Evolutionary conservation across 2,888 invertebrate species (phyloP), one percentile per base, ranked within the genome.

Genomic region (Eupsilia transversa): DNA sequence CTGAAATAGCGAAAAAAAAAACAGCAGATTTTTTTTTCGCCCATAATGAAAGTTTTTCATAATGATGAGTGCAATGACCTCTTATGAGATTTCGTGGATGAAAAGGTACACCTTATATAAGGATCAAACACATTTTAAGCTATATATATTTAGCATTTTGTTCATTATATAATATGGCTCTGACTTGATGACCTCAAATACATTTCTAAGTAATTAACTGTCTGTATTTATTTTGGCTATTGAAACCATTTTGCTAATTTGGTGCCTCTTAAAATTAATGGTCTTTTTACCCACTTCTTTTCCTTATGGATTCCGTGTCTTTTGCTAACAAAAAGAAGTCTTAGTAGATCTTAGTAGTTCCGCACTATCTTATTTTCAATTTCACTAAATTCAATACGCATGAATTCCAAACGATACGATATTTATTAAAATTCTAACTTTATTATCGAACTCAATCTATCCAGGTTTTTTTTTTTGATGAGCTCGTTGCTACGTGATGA

Each of bases 351-450:
- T n/a, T 9, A 35, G 35, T 17, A 38, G 5, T n/a, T n/a, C n/a
- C n/a, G 17, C 23, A 38, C 6, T 0, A 43, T 73, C 23, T 43
- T 10, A 41, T 10, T 43, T 56, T 12, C 17, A 30, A 35, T 12
- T 57, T 57, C 68, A 14, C 1, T 38, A 12, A 10, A 9, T 71
- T 30, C 2, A 33, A n/a, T 4, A 30, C 2, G 3, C 27, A 35
- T 41, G 12, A 1, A 41, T 41, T 9, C 23, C 27, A 77, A 27
- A 77, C 23, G 12, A 23, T 12, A 41, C 17, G 17, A 38, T 38
- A 12, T 52, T 77, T 35, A 74, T 74, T 52, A 30, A 60, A 35
- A 35, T 9, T 41, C 38, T 20, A 10, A n/a, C 33, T 35, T 43
- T 67, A 43, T 6, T 10, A 43, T 20, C 3, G 46, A 52, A 17